Evolutionary conservation across 1,140 invertebrate species (phyloP), one percentile per base, ranked within the genome.

Genomic region (Tribolium madens): DNA sequence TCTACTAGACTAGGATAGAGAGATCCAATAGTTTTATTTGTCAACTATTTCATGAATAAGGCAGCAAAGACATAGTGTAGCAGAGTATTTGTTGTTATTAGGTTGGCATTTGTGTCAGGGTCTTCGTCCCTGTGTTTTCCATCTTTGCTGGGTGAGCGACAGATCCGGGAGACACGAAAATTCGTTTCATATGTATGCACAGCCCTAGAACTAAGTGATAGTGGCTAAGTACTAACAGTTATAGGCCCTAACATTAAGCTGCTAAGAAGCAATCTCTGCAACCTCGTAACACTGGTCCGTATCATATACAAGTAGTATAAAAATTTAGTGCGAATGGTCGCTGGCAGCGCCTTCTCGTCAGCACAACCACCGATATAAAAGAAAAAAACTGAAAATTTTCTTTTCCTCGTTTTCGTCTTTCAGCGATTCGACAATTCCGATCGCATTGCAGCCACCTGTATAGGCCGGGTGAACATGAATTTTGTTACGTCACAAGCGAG

Each of bases 21-120:
- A 80, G 68, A 74, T 81, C 31, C 21, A 76, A 77, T 80, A 82
- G 79, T 81, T 81, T 83, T 83, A 83, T 82, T 82, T 83, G 82
- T 83, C 81, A 75, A 79, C 78, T 83, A 81, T 82, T 78, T 79
- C 79, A 77, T 78, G 76, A 73, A 68, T 84, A 84, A 84, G 83
- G 83, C 83, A 84, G 83, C 83, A 80, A 83, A 84, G 83, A 84
- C 52, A 50, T 79, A 81, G 57, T 82, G 78, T 81, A 82, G 80
- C 80, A 79, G 78, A 81, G 76, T 79, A 31, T 47, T 57, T 73
- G 15, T 73, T n/a, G 13, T 69, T 26, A 36, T 47, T 17, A 71
- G 31, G 17, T 71, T 71, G 68, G 68, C 68, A 71, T 69, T 50
- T 72, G 21, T 50, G 13, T 48, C 71, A 53, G 52, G 52, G 31